Conservation (phyloP, 2,797 vertebrate genomes). For the Melanotaenia pygmaea region DNA sequence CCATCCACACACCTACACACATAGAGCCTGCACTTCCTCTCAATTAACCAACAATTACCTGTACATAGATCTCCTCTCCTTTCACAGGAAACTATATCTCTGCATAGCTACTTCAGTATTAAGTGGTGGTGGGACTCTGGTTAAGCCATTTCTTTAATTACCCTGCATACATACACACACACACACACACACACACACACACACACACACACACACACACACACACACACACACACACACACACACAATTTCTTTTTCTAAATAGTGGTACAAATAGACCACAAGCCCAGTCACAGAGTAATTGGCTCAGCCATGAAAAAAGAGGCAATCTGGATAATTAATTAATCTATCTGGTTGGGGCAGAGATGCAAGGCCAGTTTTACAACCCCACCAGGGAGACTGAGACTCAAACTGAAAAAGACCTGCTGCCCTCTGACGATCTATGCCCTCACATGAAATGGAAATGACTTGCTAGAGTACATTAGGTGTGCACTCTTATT, state of each 20-base stretch:
- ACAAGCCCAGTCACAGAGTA: constrained; percentile 88
- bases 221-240: neutral
- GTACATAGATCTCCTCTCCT: constrained; percentile 45
- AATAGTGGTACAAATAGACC: constrained; percentile 85
- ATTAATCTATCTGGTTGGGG: constrained; percentile 96
- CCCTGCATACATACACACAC: neutral
- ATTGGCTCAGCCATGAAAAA: constrained; percentile 85
- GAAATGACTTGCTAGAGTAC: constrained; percentile 53
- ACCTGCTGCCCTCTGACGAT: constrained; percentile 44
- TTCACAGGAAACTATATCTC: constrained; percentile 54
- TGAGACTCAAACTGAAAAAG: constrained; percentile 17
- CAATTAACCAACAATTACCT: constrained; percentile 61
- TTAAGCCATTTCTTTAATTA: constrained; percentile 94
- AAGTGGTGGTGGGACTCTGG: constrained; percentile 48
- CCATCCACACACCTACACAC: constrained; percentile 9
- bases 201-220: constrained; percentile 1
- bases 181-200: neutral
- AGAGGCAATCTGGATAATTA: constrained; percentile 83
- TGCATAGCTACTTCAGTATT: constrained; percentile 64
- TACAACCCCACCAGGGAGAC: constrained; percentile 85
- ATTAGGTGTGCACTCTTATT: constrained; percentile 45
- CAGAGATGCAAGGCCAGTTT: constrained; percentile 90
- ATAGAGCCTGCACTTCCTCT: constrained; percentile 36
- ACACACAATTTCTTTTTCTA: constrained; percentile 79
- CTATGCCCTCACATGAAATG: constrained; percentile 59